Base-by-base conservation (phyloP, 2,888 invertebrate species). In the Parelbella ahira region DNA sequence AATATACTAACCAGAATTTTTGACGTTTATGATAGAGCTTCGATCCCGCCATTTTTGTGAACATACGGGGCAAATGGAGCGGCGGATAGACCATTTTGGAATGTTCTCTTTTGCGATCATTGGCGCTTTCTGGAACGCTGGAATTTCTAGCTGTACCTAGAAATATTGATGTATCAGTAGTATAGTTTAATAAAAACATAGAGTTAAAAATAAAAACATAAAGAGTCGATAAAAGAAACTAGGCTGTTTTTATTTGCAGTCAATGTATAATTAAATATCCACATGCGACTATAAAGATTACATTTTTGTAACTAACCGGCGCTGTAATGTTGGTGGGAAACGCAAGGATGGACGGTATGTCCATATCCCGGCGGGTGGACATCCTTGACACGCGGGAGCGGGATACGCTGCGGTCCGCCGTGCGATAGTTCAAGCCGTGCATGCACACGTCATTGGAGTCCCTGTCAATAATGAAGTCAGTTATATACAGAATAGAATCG, bases 21-120 rank as follows among this genome's bases (percentile, higher is more conserved):
- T 84, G 9, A 87, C 65, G 29, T 73, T 82, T 1, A 42, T 54
- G 34, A 87, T 69, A 5, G 74, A 68, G 45, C 72, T 83, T 33
- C 72, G 63, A 47, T 87, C 87, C 45, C 50, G 74, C 87, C 87
- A 87, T 50, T 82, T 86, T 46, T 83, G 79, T 0, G 87, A 86
- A 54, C 87, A 87, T 20, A 84, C 87, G 0, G 86, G 86, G 44
- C 87, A 87, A n/a, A 78, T 57, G 0, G 84, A 71, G 1, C 82
- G 74, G 1, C 87, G 73, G 34, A 87, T 78, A 1, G 87, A 87
- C 81, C 83, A 87, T 4, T 71, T 68, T 3, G 78, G 86, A 4
- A 71, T 53, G 1, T 67, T 62, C 37, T 71, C 62, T 8, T 52
- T 56, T 27, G 55, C 50, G 0, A 47, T 29, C 5, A 37, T 49